Conservation (phyloP, 2,888 invertebrate species). For the Sesia bembeciformis region DNA sequence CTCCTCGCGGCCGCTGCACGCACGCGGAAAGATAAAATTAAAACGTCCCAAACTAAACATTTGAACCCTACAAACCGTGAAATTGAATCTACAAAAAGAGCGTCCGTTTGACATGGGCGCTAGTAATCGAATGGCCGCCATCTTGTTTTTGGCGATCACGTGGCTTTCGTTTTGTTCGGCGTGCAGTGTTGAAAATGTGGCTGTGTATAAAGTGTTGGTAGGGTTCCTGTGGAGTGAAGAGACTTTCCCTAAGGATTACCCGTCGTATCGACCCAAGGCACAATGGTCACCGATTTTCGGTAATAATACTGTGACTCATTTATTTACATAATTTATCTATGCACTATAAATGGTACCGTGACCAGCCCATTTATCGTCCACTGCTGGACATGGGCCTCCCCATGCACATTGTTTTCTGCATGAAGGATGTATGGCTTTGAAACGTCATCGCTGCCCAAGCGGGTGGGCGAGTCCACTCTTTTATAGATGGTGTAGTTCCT, state of each 20-base stretch:
- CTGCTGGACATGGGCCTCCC: too few species aligned
- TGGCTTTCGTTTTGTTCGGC: conserved; percentile 29
- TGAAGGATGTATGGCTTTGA: too few species aligned
- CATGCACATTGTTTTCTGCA: too few species aligned
- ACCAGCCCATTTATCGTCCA: too few species aligned
- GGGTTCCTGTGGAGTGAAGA: conserved; percentile 91
- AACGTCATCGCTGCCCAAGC: too few species aligned
- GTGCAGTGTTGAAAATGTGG: conserved; percentile 85
- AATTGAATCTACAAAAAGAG: conserved; percentile 1
- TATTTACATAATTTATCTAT: neutral
- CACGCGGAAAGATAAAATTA: conserved; percentile 26
- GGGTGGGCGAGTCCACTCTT: too few species aligned
- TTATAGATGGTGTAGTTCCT: too few species aligned
- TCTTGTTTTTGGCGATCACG: conserved; percentile 41
- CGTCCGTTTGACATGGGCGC: conserved; percentile 37
- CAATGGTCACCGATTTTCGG: conserved; percentile 95
- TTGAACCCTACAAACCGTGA: neutral
- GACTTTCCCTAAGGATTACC: conserved; percentile 92
- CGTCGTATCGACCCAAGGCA: conserved; percentile 90
- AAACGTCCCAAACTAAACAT: conserved; percentile 9
- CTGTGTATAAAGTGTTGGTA: conserved; percentile 89
- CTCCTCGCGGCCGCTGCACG: conserved; percentile 49
- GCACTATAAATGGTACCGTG: too few species aligned
- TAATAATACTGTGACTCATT: conserved; percentile 56
- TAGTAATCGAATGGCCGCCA: conserved; percentile 41